Evolutionary conservation across 2,888 invertebrate species (phyloP).

Genomic region (Noctua janthina): DNA sequence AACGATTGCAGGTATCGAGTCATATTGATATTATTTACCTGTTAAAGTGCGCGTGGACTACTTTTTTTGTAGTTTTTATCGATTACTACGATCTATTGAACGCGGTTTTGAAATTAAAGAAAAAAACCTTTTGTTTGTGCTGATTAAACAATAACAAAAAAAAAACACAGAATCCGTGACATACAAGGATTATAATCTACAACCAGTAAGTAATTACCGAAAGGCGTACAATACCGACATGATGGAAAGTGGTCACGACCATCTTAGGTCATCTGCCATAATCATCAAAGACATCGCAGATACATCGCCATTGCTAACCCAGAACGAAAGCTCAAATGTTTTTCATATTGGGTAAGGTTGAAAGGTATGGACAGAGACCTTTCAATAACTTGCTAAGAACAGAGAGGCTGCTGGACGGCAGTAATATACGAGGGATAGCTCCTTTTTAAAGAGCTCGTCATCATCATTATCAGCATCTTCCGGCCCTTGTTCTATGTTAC

Average conservation of each 20-base stretch:
- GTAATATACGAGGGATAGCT: no score
- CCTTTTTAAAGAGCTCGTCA: not conserved
- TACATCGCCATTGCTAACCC: not conserved
- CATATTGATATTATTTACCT: constrained; percentile 74
- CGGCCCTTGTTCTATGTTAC: no score
- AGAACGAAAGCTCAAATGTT: no score
- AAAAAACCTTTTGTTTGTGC: constrained; percentile 16
- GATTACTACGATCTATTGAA: constrained; percentile 58
- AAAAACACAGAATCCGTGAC: no score
- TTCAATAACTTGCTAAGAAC: no score
- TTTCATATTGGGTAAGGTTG: no score
- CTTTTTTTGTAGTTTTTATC: constrained; percentile 66
- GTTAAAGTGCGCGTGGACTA: constrained; percentile 70
- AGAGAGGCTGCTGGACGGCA: no score
- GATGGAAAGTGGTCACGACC: not conserved
- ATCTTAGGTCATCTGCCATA: not conserved
- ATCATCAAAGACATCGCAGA: not conserved
- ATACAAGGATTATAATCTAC: not conserved
- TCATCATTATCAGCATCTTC: no score
- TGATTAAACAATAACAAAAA: constrained; percentile 7
- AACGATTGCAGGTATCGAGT: constrained; percentile 73
- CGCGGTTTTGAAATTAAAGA: constrained; percentile 46
- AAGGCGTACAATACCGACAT: not conserved
- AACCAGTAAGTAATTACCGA: not conserved
- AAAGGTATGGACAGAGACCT: no score